Evolutionary conservation across 1,140 invertebrate species (phyloP), one percentile per base, ranked within the genome.

Genomic region (Drosophila aff.): DNA sequence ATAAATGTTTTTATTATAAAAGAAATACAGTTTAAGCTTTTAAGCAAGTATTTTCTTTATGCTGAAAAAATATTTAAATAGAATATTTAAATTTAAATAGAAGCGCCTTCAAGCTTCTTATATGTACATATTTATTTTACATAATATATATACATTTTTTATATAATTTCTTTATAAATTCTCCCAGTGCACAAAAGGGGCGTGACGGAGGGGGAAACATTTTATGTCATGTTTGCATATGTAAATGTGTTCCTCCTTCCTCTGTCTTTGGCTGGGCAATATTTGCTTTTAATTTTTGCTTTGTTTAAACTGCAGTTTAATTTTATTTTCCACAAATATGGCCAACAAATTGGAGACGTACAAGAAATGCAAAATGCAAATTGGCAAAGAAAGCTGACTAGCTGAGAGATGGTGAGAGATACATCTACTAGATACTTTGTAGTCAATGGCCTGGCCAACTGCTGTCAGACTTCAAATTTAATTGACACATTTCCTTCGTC

Each of bases 261-360:
- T 49, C 21, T 64, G 52, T 77, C 60, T 66, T 52, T 82, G 71
- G 40, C 71, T 23, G 49, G 80, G 75, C 83, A 90, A 90, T 90
- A 90, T 90, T 90, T 90, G 81, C 72, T 91, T 90, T 90, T 90
- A 90, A 90, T 90, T 90, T 90, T 90, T 85, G 85, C 86, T 85
- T 90, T 90, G 85, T 90, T 90, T 90, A 90, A 90, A 91, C 86
- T 90, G 86, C 82, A 90, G 86, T 91, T 90, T 90, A 90, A 90
- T 90, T 85, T 85, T 90, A 90, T 90, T 90, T 90, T 90, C 75
- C 81, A 90, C 79, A 90, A 91, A 90, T 91, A 90, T 82, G 81
- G 72, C 76, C 76, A 80, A 81, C 82, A 87, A 87, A 87, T 86
- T 86, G 84, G 67, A 79, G 66, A 82, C 60, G 65, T 76, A 83